Conservation (phyloP, 2,797 vertebrate genomes). For the Sebastes dallii region DNA sequence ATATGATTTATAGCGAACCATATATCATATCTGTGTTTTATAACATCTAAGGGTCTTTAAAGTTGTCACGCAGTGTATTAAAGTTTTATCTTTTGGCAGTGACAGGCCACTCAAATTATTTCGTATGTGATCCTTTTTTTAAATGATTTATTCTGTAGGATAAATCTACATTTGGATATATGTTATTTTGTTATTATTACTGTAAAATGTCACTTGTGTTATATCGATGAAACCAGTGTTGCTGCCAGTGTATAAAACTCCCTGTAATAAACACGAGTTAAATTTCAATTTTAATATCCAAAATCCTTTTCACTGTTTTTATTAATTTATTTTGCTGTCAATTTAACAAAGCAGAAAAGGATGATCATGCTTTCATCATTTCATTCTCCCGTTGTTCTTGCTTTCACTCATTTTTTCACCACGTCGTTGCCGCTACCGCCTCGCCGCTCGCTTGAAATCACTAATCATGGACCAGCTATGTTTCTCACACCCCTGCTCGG, state of each 20-base stretch:
- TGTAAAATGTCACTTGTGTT: neutral
- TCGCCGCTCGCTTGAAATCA: neutral
- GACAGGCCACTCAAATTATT: neutral
- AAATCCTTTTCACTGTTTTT: neutral
- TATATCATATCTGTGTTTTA: constrained; percentile 22
- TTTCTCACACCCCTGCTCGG: constrained; percentile 32
- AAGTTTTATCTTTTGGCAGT: constrained; percentile 34
- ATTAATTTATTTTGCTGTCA: neutral
- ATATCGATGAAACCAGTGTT: neutral
- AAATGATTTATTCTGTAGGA: neutral
- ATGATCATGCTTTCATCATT: constrained; percentile 6
- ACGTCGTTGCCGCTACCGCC: neutral
- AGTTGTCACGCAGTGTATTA: constrained; percentile 11
- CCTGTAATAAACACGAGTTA: neutral
- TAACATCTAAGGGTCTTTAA: constrained; percentile 23
- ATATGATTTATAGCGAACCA: constrained; percentile 28
- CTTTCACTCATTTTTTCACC: neutral
- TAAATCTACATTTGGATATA: constrained; percentile 5
- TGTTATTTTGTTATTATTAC: neutral
- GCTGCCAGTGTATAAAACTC: neutral
- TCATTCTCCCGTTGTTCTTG: neutral
- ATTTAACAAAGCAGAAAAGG: neutral
- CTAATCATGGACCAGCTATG: constrained; percentile 6
- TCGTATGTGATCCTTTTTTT: constrained; percentile 9
- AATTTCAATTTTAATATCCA: neutral